phyloP scores from a whole-genome alignment of 2,888 invertebrate genomes.

The Drosophila nr. perissopoda region DNA sequence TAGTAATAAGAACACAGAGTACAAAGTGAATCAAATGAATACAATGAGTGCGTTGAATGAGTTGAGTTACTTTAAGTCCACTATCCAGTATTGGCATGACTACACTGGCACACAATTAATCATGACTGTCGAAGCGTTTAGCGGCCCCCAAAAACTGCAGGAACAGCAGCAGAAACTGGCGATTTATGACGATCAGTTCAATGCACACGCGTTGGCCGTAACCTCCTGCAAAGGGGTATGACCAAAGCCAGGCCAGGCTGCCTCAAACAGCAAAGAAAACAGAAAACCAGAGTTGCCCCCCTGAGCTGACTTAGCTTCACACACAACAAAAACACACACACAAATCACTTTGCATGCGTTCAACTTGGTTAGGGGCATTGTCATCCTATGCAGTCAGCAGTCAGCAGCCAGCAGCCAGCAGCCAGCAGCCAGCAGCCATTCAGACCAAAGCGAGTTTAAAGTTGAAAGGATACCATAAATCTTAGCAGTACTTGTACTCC shows the following conservation, averaged over 20 bases:
- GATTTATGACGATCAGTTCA: slow-evolving; percentile 75
- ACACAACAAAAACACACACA: slow-evolving; percentile 1
- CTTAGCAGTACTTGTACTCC: slow-evolving; percentile 42
- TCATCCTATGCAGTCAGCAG: slow-evolving; percentile 20
- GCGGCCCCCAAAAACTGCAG: slow-evolving; percentile 2
- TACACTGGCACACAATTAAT: slow-evolving; percentile 52
- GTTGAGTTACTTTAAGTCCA: slow-evolving; percentile 6
- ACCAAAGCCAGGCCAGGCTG: slow-evolving; percentile 30
- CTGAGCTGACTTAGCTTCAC: slow-evolving; percentile 36
- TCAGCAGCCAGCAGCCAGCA: slow-evolving; percentile 29
- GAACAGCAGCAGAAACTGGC: slow-evolving; percentile 17
- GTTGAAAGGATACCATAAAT: slow-evolving; percentile 83
- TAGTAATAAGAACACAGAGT: slow-evolving; percentile 1
- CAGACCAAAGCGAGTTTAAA: slow-evolving; percentile 69
- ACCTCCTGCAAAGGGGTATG: slow-evolving; percentile 68
- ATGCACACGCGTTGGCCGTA: slow-evolving; percentile 59
- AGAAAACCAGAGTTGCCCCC: slow-evolving; percentile 36
- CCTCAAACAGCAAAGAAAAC: slow-evolving; percentile 3
- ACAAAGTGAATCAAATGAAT: slow-evolving; percentile 22
- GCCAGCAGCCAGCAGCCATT: slow-evolving; percentile 21
- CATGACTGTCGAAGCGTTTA: slow-evolving; percentile 48
- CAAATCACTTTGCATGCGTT: slow-evolving; percentile 61
- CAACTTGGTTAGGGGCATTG: slow-evolving; percentile 48
- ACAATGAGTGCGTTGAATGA: slow-evolving; percentile 7
- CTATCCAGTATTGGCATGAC: slow-evolving; percentile 44